Evolutionary conservation across 2,797 vertebrate genomes (phyloP).

Genomic region (Pseudocheirus occidentalis): DNA sequence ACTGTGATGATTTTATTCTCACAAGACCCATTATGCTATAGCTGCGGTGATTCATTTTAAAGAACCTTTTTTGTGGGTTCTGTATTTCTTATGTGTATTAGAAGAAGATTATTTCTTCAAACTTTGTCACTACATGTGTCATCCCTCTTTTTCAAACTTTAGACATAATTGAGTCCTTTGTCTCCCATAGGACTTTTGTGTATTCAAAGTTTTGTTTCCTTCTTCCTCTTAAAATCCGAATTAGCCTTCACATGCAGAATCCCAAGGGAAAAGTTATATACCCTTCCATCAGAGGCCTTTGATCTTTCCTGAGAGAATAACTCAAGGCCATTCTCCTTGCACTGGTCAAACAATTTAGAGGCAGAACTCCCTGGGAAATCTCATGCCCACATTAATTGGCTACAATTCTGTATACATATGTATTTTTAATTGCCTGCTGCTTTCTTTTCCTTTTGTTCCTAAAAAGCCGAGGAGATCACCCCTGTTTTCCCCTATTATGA

Average conservation of each 20-base stretch:
- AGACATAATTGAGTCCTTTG: not conserved
- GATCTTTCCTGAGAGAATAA: not conserved
- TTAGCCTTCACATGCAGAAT: not conserved
- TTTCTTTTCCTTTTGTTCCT: not conserved
- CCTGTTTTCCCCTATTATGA: not conserved
- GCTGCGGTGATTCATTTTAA: not conserved
- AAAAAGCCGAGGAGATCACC: not conserved
- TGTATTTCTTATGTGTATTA: not conserved
- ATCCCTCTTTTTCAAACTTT: not conserved
- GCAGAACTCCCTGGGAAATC: not conserved
- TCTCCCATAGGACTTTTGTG: not conserved
- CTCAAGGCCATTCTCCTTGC: not conserved
- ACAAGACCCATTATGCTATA: not conserved
- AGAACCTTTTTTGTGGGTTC: not conserved
- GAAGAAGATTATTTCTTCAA: not conserved
- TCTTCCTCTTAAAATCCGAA: not conserved
- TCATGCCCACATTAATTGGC: not conserved
- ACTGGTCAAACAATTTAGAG: not conserved
- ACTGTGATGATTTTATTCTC: not conserved
- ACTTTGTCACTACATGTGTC: not conserved
- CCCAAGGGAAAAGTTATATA: not conserved
- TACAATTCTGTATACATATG: not conserved
- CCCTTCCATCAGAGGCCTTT: not conserved
- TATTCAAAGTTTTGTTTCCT: not conserved
- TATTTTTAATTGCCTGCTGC: not conserved